Evolutionary conservation across 2,113 vertebrate species (phyloP), one percentile per base, ranked within the genome.

Genomic region (Platysteira castanea): DNA sequence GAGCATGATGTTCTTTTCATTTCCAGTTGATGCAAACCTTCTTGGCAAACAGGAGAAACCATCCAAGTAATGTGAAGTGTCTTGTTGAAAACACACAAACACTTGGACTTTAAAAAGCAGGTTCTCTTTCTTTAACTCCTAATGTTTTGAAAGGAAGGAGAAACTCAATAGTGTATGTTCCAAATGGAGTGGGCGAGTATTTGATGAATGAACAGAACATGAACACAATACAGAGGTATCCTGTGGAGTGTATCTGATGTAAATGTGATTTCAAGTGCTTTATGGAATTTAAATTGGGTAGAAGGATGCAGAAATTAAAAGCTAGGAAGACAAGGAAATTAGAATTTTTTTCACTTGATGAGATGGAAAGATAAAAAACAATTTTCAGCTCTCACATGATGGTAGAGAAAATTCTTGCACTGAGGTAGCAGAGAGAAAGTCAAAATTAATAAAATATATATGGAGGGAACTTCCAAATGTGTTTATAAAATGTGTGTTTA

Each of bases 131-230:
- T 89, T 89, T 73, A 92, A 63, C 30, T 74, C 50, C 17, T 69
- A 53, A 27, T 82, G 19, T 92, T 94, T 94, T 89, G 82, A 93
- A 94, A 92, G 31, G 59, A 79, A 83, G 7, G 15, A 86, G 63
- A 87, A 94, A 83, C 70, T 94, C 47, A 89, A 23, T 22, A 90
- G 23, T 54, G 15, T 75, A 26, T 50, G 59, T 59, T 94, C 64
- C 65, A 59, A 81, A 61, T 44, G 41, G 60, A 95, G 87, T 80
- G 56, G 84, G 63, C 0, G 12, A 84, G 23, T 73, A 67, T 90
- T 91, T 88, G 77, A 57, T 85, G 85, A 95, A 95, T 84, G 75
- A 91, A 85, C 20, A 85, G 71, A 86, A 94, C 26, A 71, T 1
- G 30, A 80, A 94, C 47, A 85, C 4, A 84, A 87, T 64, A n/a